Evolutionary conservation across 1,140 invertebrate genomes (phyloP).

Genomic region (Antheraea mylitta): DNA sequence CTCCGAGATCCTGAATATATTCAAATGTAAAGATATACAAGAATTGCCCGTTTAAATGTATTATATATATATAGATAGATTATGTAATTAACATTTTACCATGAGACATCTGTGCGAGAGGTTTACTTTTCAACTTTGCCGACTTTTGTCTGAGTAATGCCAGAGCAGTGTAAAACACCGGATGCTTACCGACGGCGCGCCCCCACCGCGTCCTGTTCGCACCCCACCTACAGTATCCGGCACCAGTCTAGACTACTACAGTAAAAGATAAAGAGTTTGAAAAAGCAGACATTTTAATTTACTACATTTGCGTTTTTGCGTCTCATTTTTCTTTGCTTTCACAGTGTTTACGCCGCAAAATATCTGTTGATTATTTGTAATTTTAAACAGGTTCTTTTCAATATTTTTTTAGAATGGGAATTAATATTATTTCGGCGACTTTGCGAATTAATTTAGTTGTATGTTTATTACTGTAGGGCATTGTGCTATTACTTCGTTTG

Average conservation of each 20-base stretch:
- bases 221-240: slow-evolving; percentile 1
- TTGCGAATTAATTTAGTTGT: too few relatives aligned
- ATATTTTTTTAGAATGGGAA: too few relatives aligned
- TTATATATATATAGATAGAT: too few relatives aligned
- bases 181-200: not conserved
- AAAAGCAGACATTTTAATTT: slow-evolving; percentile 1
- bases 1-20: too few relatives aligned
- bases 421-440: too few relatives aligned
- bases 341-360: too few relatives aligned
- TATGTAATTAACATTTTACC: not conserved
- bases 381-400: too few relatives aligned
- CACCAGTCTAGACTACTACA: not conserved
- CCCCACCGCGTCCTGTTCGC: not conserved
- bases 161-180: slow-evolving; percentile 4
- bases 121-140: not conserved
- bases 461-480: too few relatives aligned
- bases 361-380: too few relatives aligned
- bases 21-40: too few relatives aligned
- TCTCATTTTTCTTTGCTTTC: not conserved
- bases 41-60: too few relatives aligned
- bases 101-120: not conserved
- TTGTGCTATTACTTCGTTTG: too few relatives aligned
- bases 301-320: not conserved
- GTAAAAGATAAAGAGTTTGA: slow-evolving; percentile 5
- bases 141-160: not conserved